A percentile compares a stretch with the other conserved stretches of the same genome.
phyloP scores from a whole-genome alignment of 2,113 vertebrate genomes.

The Ramphastos sulfuratus region DNA sequence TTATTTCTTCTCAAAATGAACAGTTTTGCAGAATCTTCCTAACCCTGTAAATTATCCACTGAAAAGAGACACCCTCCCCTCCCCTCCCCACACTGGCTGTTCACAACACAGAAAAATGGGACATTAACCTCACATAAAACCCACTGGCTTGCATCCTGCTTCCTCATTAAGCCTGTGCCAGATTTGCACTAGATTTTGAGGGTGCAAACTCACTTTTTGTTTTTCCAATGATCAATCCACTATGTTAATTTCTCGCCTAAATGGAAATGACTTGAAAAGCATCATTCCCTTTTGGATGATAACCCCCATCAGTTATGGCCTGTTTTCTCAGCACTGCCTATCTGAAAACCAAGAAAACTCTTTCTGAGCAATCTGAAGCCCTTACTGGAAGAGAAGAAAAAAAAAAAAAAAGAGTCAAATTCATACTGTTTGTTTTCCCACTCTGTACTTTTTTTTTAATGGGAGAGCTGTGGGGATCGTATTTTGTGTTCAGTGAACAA shows the following conservation, averaged over 20 bases:
- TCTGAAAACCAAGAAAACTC: background rate
- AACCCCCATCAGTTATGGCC: background rate
- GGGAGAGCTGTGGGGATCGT: background rate
- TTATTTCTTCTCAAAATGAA: constrained; percentile 18
- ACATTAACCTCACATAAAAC: constrained; percentile 58
- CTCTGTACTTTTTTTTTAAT: constrained; percentile 8
- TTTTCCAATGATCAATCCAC: background rate
- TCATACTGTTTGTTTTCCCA: background rate
- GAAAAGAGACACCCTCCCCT: background rate
- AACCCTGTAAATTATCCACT: background rate
- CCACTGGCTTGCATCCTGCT: constrained; percentile 9
- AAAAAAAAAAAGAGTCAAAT: background rate
- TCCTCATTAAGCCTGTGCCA: constrained; percentile 9
- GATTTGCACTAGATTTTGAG: constrained; percentile 21
- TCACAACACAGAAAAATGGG: constrained; percentile 27
- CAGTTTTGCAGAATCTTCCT: background rate
- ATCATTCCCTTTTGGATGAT: background rate
- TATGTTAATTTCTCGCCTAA: background rate
- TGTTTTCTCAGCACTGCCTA: background rate
- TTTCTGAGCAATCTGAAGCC: background rate
- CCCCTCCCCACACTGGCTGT: background rate
- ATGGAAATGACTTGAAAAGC: background rate
- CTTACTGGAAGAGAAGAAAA: background rate
- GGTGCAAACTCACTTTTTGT: background rate
- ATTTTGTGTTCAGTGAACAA: constrained; percentile 4